These are phyloP conservation scores for Prorops nasuta DNA, from an alignment of 1,140 invertebrate species.

Conservation along the genomic window DNA sequence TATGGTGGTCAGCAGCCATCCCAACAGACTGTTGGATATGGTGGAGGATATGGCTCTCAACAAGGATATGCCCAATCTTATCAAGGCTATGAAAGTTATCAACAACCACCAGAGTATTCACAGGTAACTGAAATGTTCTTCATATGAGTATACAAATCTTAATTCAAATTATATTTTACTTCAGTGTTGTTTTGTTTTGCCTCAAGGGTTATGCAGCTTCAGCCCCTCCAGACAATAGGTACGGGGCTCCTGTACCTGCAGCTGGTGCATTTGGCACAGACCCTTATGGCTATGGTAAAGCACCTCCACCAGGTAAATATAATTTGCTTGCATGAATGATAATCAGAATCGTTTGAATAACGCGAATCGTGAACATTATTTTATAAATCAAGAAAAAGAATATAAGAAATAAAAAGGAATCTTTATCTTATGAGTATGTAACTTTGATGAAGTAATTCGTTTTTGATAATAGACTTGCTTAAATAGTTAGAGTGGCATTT, in stretches of 20 bases:
- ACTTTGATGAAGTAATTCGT: too few species aligned
- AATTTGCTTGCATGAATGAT: too few species aligned
- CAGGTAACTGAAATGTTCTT: slow-evolving; percentile 32
- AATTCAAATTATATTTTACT: too few species aligned
- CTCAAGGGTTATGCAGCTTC: slow-evolving; percentile 50
- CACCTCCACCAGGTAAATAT: slow-evolving; percentile 45
- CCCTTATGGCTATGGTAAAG: slow-evolving; percentile 54
- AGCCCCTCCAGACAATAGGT: slow-evolving; percentile 43
- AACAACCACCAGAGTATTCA: slow-evolving; percentile 49
- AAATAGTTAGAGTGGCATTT: too few species aligned
- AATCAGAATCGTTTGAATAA: too few species aligned
- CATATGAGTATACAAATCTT: too few species aligned
- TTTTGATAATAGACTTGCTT: too few species aligned
- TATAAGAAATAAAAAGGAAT: too few species aligned
- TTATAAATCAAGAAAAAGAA: too few species aligned
- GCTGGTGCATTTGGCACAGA: slow-evolving; percentile 44
- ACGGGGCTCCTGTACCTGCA: slow-evolving; percentile 43
- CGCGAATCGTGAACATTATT: too few species aligned
- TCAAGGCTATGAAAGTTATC: slow-evolving; percentile 53
- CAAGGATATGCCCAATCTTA: slow-evolving; percentile 49
- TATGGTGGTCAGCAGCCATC: slow-evolving; percentile 36
- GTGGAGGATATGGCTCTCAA: slow-evolving; percentile 44
- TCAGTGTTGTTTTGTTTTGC: too few species aligned
- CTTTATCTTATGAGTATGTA: too few species aligned
- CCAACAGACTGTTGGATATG: slow-evolving; percentile 39